Evolutionary conservation across 1,140 invertebrate species (phyloP).

Genomic region (Sycobia sp.): DNA sequence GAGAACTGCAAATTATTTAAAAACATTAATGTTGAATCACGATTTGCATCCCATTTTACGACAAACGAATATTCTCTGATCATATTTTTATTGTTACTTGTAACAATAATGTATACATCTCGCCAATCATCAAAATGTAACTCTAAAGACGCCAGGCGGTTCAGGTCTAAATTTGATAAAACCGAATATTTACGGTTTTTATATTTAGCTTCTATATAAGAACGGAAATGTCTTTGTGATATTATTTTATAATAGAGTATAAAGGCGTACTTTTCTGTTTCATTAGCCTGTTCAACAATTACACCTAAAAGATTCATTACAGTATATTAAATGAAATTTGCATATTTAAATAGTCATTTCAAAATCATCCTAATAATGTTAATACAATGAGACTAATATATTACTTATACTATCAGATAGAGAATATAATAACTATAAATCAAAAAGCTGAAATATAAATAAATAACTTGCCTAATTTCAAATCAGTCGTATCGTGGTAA

Average conservation of each 20-base stretch:
- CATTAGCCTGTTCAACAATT: conserved; percentile 65
- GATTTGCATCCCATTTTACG: conserved; percentile 81
- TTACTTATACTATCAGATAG: no score
- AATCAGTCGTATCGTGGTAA: conserved; percentile 66
- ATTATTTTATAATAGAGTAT: conserved; percentile 65
- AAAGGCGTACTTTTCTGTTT: conserved; percentile 68
- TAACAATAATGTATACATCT: conserved; percentile 72
- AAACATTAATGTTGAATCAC: conserved; percentile 75
- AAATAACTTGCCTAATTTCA: conserved; percentile 59
- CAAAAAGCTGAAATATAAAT: neutral
- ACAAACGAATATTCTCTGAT: conserved; percentile 71
- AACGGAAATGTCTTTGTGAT: conserved; percentile 64
- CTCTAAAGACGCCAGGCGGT: conserved; percentile 63
- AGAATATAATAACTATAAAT: no score
- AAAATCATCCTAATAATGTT: no score
- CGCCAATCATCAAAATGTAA: conserved; percentile 77
- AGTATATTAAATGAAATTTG: neutral
- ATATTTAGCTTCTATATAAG: conserved; percentile 69
- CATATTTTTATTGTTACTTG: conserved; percentile 62
- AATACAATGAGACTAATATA: no score
- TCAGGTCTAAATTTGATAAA: conserved; percentile 60
- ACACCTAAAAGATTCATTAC: conserved; percentile 35
- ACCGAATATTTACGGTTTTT: conserved; percentile 70
- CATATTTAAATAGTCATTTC: neutral
- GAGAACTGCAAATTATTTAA: conserved; percentile 63